Evolutionary conservation across 1,140 invertebrate species (phyloP).

Genomic region (Drosophila novamexicana): DNA sequence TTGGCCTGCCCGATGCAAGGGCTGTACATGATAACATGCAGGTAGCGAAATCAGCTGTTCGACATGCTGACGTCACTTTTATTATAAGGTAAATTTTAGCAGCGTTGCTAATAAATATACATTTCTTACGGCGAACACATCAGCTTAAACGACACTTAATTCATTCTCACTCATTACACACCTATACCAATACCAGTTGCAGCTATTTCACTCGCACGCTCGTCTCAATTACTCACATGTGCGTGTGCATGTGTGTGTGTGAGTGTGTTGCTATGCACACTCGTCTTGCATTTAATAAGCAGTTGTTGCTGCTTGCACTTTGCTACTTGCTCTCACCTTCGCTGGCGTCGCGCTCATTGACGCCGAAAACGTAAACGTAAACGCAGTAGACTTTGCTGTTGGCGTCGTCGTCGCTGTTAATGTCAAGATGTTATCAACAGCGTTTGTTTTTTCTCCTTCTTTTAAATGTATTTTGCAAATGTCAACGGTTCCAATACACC

Average conservation of each 20-base stretch:
- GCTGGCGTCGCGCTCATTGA: conserved; percentile 25
- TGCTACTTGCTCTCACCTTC: conserved; percentile 26
- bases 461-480: conserved; percentile 43
- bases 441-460: neutral
- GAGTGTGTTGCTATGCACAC: conserved; percentile 25
- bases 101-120: conserved; percentile 2
- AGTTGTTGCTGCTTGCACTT: conserved; percentile 32
- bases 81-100: neutral
- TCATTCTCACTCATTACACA: conserved; percentile 16
- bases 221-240: conserved; percentile 24
- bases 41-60: conserved; percentile 21
- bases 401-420: conserved; percentile 26
- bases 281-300: conserved; percentile 39
- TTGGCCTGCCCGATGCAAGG: conserved; percentile 1
- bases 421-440: conserved; percentile 72
- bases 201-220: conserved; percentile 12
- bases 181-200: conserved; percentile 3
- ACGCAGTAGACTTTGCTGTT: conserved; percentile 22
- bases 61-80: conserved; percentile 12
- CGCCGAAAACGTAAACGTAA: conserved; percentile 40
- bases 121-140: neutral
- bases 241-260: neutral
- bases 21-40: conserved; percentile 3
- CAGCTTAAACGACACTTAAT: neutral
- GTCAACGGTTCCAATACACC: conserved; percentile 29